Conservation (phyloP, 35 echinoderm and acorn worm genomes). For the Ophioderma brevispina region DNA sequence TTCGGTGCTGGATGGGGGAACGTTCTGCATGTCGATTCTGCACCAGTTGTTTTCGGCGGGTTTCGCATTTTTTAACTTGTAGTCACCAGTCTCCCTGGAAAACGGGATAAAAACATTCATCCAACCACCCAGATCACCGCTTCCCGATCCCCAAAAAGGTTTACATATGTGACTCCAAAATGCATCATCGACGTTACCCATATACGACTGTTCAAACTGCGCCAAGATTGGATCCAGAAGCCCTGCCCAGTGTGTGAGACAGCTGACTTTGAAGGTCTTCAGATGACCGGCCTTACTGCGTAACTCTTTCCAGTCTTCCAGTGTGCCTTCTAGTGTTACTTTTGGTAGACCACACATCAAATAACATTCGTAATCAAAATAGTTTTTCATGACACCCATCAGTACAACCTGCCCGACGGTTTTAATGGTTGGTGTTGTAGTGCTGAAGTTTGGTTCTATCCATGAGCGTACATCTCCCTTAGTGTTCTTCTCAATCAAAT, state of each 20-base stretch:
- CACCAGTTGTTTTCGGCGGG: background rate
- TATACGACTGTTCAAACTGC: background rate
- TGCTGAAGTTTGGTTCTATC: too few species aligned
- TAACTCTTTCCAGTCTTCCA: too few species aligned
- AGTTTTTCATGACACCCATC: too few species aligned
- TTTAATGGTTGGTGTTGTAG: too few species aligned
- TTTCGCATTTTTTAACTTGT: background rate
- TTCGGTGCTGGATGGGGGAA: too few species aligned
- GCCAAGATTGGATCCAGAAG: background rate
- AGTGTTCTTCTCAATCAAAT: too few species aligned
- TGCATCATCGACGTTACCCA: background rate
- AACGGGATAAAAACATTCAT: too few species aligned
- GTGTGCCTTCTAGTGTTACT: too few species aligned
- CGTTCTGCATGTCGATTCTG: background rate
- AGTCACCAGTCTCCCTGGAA: background rate
- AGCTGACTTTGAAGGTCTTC: background rate
- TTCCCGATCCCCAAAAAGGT: background rate
- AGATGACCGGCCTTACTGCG: background rate
- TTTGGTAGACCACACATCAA: background rate
- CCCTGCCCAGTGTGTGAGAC: background rate
- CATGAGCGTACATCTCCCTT: too few species aligned
- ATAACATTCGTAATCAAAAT: background rate
- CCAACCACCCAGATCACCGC: background rate
- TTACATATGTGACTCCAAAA: background rate
- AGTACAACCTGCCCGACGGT: too few species aligned